Evolutionary conservation across 2,797 vertebrate species (phyloP).

Genomic region (Nasua narica): DNA sequence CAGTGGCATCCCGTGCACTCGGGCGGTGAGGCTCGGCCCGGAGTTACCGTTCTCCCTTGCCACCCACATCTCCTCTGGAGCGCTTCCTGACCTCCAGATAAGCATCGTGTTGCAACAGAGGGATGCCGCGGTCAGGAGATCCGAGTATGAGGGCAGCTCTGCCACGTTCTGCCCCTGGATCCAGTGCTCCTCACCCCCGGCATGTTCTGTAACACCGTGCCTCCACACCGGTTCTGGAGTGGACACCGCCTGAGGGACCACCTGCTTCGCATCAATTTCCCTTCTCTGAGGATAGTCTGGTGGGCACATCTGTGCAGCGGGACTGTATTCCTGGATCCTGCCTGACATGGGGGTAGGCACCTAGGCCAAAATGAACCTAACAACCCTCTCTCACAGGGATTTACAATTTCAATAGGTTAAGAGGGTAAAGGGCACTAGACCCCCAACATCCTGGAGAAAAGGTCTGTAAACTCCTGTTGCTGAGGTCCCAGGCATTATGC

Average conservation of each 20-base stretch:
- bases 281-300: neutral
- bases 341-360: neutral
- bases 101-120: neutral
- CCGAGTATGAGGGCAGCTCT: neutral
- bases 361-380: neutral
- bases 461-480: neutral
- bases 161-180: neutral
- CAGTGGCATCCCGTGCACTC: neutral
- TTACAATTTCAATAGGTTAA: neutral
- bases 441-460: neutral
- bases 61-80: neutral
- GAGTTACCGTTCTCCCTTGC: neutral
- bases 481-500: neutral
- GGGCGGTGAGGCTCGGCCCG: neutral
- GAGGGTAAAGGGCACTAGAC: neutral
- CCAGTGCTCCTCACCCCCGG: too few species aligned
- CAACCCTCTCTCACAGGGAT: neutral
- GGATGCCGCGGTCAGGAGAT: neutral
- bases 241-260: neutral
- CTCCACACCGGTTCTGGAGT: neutral
- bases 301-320: neutral
- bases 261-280: accelerated
- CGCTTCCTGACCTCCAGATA: neutral
- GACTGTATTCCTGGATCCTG: neutral
- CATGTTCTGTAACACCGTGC: accelerated